Evolutionary conservation across 2,113 vertebrate genomes (phyloP).

Genomic region (Dissostichus mawsoni): DNA sequence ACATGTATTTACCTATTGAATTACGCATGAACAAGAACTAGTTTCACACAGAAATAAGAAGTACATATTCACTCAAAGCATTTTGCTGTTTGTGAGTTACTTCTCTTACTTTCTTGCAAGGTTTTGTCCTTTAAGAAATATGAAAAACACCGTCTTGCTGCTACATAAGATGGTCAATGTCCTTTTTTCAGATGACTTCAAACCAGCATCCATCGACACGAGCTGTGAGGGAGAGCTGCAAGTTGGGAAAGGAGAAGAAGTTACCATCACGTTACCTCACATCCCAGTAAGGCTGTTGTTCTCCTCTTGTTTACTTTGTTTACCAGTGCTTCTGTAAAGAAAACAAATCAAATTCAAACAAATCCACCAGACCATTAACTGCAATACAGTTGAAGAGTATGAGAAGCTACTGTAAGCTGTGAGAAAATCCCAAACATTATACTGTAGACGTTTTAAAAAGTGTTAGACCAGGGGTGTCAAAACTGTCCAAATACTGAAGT

Average conservation of each 20-base stretch:
- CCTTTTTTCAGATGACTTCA: conserved; percentile 93
- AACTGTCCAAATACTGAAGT: no score
- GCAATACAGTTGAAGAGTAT: background rate
- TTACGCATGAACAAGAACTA: background rate
- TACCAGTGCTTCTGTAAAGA: background rate
- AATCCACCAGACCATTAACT: background rate
- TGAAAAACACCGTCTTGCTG: no score
- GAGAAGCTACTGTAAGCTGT: background rate
- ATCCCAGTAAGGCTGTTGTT: conserved; percentile 88
- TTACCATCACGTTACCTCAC: conserved; percentile 97
- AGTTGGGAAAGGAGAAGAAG: conserved; percentile 98
- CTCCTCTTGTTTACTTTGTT: no score
- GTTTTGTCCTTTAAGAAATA: background rate
- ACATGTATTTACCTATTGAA: background rate
- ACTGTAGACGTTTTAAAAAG: background rate
- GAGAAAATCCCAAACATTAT: background rate
- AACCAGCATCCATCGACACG: conserved; percentile 97
- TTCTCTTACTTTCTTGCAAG: no score
- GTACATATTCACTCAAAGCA: background rate
- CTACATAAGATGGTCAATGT: background rate
- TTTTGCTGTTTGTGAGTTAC: background rate
- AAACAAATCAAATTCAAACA: background rate
- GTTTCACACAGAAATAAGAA: no score
- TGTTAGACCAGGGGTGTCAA: no score
- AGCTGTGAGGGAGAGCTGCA: conserved; percentile 97